Evolutionary conservation across 2,888 invertebrate species (phyloP), one percentile per base, ranked within the genome.

Genomic region (Bugulina stolonifera): DNA sequence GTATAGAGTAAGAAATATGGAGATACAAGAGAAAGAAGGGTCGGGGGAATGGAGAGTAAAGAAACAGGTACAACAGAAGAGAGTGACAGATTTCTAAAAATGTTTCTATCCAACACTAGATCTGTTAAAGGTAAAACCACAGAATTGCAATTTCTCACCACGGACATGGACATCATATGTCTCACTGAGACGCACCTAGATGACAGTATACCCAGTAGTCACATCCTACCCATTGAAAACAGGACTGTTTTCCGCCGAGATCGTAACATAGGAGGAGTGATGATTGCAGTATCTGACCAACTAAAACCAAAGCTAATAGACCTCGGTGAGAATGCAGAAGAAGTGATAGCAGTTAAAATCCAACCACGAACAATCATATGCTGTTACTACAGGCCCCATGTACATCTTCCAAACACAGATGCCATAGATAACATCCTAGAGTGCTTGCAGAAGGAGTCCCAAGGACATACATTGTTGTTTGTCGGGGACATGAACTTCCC

Each of bases 121-220:
- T n/a, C n/a, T n/a, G n/a, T n/a, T n/a, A n/a, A n/a, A n/a, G n/a
- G n/a, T n/a, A n/a, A n/a, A n/a, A n/a, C n/a, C n/a, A n/a, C n/a
- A 14, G 57, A 57, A 57, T 57, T 57, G 57, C 5, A 5, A 14
- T 5, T n/a, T 57, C 57, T 57, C 5, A 57, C 57, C 23, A 57
- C 5, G 23, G 57, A 57, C 23, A n/a, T n/a, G n/a, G n/a, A n/a
- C n/a, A n/a, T n/a, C n/a, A n/a, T n/a, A n/a, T n/a, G n/a, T n/a
- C n/a, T n/a, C n/a, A n/a, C n/a, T n/a, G n/a, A n/a, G 23, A 57
- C 57, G 3, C 57, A 57, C 57, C 57, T 57, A 3, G 57, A 57
- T 23, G n/a, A 57, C 5, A 57, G 5, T n/a, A 14, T 5, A 57
- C 23, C 57, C 23, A 57, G 23, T 23, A 57, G 23, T n/a, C 5